A percentile compares a stretch with the other conserved stretches of the same genome.
Evolutionary conservation across 2,888 invertebrate species (phyloP).

Genomic region (Eurytoma californica): DNA sequence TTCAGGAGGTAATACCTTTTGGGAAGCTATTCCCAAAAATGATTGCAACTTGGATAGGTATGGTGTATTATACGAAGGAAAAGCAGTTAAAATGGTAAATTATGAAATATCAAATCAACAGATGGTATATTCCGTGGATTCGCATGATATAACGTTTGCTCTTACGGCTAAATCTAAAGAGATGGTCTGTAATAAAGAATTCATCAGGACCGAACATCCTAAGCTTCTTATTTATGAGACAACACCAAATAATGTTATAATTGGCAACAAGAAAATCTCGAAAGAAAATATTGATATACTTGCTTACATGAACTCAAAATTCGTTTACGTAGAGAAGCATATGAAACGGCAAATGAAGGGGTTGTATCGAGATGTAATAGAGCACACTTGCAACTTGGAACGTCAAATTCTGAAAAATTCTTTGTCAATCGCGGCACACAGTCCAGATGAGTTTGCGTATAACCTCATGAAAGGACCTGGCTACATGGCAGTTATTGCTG

Average conservation of each 20-base stretch:
- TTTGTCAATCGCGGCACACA: background rate
- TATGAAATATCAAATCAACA: background rate
- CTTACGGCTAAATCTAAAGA: background rate
- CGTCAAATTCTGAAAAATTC: background rate
- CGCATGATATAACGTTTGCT: slow-evolving; percentile 28
- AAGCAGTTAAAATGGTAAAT: background rate
- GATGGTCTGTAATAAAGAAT: slow-evolving; percentile 1
- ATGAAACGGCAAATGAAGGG: background rate
- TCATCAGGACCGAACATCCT: slow-evolving; percentile 23
- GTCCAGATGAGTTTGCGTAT: slow-evolving; percentile 1
- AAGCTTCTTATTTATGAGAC: slow-evolving; percentile 5
- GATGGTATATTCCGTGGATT: slow-evolving; percentile 13
- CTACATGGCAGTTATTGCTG: slow-evolving; percentile 25
- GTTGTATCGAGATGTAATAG: background rate
- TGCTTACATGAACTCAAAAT: slow-evolving; percentile 8
- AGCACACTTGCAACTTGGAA: slow-evolving; percentile 3
- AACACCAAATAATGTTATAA: too few relatives aligned
- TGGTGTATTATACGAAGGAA: slow-evolving; percentile 6
- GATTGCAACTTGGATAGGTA: background rate
- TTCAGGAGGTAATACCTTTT: slow-evolving; percentile 30
- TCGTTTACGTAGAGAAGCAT: slow-evolving; percentile 1
- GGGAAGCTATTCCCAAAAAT: slow-evolving; percentile 2
- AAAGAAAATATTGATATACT: slow-evolving; percentile 2
- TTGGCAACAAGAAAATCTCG: too few relatives aligned
- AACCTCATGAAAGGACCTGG: slow-evolving; percentile 23